phyloP scores from a whole-genome alignment of 64 coral and sea anemone genomes.

The Anthopleura sola region DNA sequence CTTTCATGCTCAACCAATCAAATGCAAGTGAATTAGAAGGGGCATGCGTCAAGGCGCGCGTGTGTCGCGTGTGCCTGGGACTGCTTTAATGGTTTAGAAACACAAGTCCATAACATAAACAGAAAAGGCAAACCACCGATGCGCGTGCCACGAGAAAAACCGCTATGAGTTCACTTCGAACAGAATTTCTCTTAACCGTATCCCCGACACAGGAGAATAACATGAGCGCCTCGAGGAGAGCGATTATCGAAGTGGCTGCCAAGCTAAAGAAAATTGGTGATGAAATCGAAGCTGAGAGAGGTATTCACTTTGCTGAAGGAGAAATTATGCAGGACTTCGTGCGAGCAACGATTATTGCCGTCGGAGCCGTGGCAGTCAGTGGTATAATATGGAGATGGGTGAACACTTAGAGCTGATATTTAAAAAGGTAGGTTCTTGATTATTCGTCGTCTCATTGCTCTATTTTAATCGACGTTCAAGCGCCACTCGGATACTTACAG shows the following conservation, averaged over 20 bases:
- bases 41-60: background rate
- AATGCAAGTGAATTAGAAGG: background rate
- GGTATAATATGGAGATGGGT: constrained; percentile 26
- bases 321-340: constrained; percentile 14
- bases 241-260: constrained; percentile 14
- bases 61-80: constrained; percentile 12
- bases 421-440: constrained; percentile 4
- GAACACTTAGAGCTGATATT: background rate
- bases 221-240: background rate
- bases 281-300: constrained; percentile 11
- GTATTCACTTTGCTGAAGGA: background rate
- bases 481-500: background rate
- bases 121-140: constrained; percentile 4
- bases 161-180: constrained; percentile 1
- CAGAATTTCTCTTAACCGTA: background rate
- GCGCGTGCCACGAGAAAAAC: background rate
- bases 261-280: constrained; percentile 11
- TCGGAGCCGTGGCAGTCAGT: constrained; percentile 11
- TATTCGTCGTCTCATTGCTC: no score
- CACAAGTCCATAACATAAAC: constrained; percentile 15
- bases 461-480: background rate
- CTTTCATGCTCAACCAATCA: background rate
- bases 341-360: constrained; percentile 13
- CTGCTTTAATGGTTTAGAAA: constrained; percentile 15
- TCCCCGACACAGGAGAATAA: background rate